phyloP scores from a whole-genome alignment of 1,140 invertebrate species.

The Schlechtendalia chinensis region DNA sequence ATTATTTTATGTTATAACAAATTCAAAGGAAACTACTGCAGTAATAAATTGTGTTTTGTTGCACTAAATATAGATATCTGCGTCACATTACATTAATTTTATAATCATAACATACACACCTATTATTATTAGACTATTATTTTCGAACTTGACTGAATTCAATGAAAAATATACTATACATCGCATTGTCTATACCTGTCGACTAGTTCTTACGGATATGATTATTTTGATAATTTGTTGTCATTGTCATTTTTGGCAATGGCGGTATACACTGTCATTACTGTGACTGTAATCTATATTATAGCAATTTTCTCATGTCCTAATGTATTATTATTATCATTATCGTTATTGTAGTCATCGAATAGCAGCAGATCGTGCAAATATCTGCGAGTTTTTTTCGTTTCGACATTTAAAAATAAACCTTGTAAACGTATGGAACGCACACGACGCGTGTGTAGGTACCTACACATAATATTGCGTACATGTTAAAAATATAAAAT shows the following conservation, averaged over 20 bases:
- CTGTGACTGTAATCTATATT: background rate
- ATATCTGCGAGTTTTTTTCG: background rate
- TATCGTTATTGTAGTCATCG: background rate
- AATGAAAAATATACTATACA: background rate
- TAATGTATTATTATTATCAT: too few relatives aligned
- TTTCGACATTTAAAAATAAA: background rate
- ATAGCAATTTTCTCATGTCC: background rate
- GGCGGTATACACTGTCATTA: background rate
- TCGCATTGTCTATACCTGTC: background rate
- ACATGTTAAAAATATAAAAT: too few relatives aligned
- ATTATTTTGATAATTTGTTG: background rate
- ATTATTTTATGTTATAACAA: background rate
- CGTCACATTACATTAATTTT: background rate
- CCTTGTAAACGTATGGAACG: too few relatives aligned
- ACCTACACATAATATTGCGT: too few relatives aligned
- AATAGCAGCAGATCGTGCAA: background rate
- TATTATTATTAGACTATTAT: background rate
- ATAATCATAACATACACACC: background rate
- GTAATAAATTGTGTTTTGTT: too few relatives aligned
- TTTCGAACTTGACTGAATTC: background rate
- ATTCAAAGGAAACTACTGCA: too few relatives aligned
- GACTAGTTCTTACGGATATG: background rate
- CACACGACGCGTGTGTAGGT: too few relatives aligned
- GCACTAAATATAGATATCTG: background rate
- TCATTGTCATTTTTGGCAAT: background rate